Base-by-base conservation (phyloP, 2,888 invertebrate genomes). In the Byasa hedistus region DNA sequence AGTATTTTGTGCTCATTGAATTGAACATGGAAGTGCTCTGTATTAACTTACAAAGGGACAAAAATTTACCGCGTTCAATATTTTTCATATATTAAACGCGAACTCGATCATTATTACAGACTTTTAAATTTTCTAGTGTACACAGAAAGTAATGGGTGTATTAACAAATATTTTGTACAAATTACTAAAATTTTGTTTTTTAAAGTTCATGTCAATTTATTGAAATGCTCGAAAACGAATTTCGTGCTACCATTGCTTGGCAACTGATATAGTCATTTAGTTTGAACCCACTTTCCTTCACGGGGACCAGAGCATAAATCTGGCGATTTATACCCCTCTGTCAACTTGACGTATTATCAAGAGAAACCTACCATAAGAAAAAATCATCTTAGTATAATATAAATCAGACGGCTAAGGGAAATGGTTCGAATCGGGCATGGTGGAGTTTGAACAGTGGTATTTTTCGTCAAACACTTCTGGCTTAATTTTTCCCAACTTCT, bases 1-100 rank as follows among this genome's bases (percentile, higher is more conserved):
- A 44, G 23, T 61, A 62, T 58, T 62, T 66, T 62, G 48, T 48
- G 58, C 62, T 27, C 51, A 63, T 32, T 66, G 55, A 58, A 63
- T 66, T 63, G 52, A 62, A 63, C 56, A 36, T 60, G 27, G n/a
- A 63, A 63, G 27, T 51, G 27, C 57, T n/a, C 8, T 17, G 27
- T 62, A 56, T 62, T 39, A 62, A 39, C 55, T 19, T 27, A 24
- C 19, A 56, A 56, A 57, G n/a, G 19, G 24, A 27, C 63, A 48
- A 5, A 44, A 23, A 48, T 62, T 19, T 62, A 44, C 21, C 24
- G 39, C 57, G 12, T 57, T 32, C 32, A 32, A 32, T 32, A 57
- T 57, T 21, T 32, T 57, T 36, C 57, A 57, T 36, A n/a, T 22
- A 54, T 48, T 48, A n/a, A 48, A 48, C 4, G 19, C 0, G 2